phyloP scores from a whole-genome alignment of 2,888 invertebrate genomes.

The Yponomeuta evonymella region DNA sequence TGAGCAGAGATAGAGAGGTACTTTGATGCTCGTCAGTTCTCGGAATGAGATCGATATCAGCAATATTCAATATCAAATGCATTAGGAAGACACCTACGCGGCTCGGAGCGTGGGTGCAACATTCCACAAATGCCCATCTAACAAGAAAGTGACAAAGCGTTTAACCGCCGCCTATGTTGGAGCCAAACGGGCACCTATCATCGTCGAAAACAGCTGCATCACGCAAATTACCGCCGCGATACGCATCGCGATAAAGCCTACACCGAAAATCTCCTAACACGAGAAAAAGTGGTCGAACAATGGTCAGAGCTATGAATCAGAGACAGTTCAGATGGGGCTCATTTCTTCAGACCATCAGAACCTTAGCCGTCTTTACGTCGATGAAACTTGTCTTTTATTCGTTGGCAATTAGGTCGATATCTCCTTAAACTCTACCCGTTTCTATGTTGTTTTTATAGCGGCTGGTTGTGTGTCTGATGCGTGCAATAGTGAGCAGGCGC shows the following conservation, averaged over 20 bases:
- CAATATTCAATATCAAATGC: constrained; percentile 54
- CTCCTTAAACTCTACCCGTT: background rate
- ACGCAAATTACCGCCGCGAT: constrained; percentile 59
- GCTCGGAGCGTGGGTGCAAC: constrained; percentile 43
- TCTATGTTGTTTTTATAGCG: constrained; percentile 6
- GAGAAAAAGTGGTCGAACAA: constrained; percentile 49
- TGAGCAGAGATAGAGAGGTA: background rate
- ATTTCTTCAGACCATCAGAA: constrained; percentile 25
- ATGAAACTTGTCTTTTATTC: constrained; percentile 28
- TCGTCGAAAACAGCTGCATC: constrained; percentile 58
- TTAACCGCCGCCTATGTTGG: constrained; percentile 31
- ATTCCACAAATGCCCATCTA: constrained; percentile 53
- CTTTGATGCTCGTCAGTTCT: constrained; percentile 36
- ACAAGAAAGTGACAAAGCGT: constrained; percentile 49
- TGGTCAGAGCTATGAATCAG: constrained; percentile 41
- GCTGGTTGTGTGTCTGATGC: constrained; percentile 11
- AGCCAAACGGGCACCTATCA: constrained; percentile 40
- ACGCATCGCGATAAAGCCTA: constrained; percentile 40
- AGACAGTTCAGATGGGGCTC: constrained; percentile 43
- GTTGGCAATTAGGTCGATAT: background rate
- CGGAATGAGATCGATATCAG: constrained; percentile 56
- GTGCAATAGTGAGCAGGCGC: constrained; percentile 59
- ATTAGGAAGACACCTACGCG: constrained; percentile 49
- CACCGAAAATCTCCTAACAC: constrained; percentile 40
- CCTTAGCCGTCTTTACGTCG: constrained; percentile 19